phyloP scores from a whole-genome alignment of 1,140 invertebrate species.

The Neoseiulus cucumeris region DNA sequence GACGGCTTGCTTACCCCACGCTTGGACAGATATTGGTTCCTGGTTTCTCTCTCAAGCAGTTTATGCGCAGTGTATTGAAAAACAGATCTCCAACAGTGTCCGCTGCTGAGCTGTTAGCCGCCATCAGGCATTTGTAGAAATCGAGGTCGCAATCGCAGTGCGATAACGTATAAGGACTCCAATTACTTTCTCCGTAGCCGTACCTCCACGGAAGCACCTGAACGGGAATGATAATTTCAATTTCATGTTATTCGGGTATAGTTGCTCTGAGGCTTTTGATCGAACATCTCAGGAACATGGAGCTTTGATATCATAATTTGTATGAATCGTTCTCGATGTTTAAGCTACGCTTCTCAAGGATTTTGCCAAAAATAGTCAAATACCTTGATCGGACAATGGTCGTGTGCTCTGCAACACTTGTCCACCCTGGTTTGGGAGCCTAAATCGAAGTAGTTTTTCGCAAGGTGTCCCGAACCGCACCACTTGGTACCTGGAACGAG shows the following conservation, averaged over 20 bases:
- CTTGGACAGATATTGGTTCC: background rate
- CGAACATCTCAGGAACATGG: slow-evolving; percentile 29
- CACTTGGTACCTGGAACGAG: background rate
- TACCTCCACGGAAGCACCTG: background rate
- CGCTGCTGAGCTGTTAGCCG: slow-evolving; percentile 38
- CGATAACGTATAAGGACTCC: slow-evolving; percentile 31
- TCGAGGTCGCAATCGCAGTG: slow-evolving; percentile 62
- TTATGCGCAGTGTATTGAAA: slow-evolving; percentile 58
- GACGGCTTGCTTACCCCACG: background rate
- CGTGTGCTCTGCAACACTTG: slow-evolving; percentile 62
- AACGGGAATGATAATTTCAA: too few species aligned
- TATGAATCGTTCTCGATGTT: too few species aligned
- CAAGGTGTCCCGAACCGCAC: background rate
- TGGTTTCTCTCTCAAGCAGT: slow-evolving; percentile 35
- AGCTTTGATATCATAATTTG: slow-evolving; percentile 39
- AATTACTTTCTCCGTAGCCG: background rate
- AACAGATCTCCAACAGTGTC: slow-evolving; percentile 58
- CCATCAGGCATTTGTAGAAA: slow-evolving; percentile 56
- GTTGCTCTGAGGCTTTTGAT: slow-evolving; percentile 22
- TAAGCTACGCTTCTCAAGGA: too few species aligned
- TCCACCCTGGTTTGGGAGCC: slow-evolving; percentile 47
- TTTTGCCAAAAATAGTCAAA: too few species aligned
- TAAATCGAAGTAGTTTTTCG: slow-evolving; percentile 34
- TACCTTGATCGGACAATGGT: slow-evolving; percentile 48
- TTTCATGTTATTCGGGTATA: slow-evolving; percentile 3